Evolutionary conservation across 1,140 invertebrate species (phyloP).

Genomic region (Aricia agestis): DNA sequence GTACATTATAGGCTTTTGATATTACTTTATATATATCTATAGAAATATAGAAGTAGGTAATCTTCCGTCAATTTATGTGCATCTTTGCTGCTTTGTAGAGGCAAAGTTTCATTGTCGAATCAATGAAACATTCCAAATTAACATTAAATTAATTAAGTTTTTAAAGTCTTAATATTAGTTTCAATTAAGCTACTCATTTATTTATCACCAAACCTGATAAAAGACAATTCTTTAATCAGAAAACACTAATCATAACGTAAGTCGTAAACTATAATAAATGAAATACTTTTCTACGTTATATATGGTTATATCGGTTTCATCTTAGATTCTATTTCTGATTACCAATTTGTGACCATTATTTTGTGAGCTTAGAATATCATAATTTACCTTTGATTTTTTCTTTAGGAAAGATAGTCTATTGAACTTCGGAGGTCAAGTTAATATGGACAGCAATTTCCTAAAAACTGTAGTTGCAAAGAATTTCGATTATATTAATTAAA

Average conservation of each 20-base stretch:
- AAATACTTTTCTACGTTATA: background rate
- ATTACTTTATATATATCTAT: too few species aligned
- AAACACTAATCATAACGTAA: background rate
- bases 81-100: too few species aligned
- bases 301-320: background rate
- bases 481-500: background rate
- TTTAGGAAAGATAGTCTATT: background rate
- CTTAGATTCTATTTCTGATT: constrained; percentile 10
- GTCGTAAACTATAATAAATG: background rate
- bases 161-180: too few species aligned
- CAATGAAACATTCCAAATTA: background rate
- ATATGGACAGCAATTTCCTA: background rate
- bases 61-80: too few species aligned
- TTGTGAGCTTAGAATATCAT: background rate
- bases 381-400: background rate
- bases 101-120: too few species aligned
- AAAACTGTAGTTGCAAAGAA: background rate
- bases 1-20: too few species aligned
- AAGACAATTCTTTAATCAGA: background rate
- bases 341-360: background rate
- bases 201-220: background rate
- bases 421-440: background rate
- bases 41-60: too few species aligned
- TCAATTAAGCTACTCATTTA: background rate
- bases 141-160: too few species aligned